phyloP scores from a whole-genome alignment of 2,797 vertebrate genomes.

The Limnodromus scolopaceus region DNA sequence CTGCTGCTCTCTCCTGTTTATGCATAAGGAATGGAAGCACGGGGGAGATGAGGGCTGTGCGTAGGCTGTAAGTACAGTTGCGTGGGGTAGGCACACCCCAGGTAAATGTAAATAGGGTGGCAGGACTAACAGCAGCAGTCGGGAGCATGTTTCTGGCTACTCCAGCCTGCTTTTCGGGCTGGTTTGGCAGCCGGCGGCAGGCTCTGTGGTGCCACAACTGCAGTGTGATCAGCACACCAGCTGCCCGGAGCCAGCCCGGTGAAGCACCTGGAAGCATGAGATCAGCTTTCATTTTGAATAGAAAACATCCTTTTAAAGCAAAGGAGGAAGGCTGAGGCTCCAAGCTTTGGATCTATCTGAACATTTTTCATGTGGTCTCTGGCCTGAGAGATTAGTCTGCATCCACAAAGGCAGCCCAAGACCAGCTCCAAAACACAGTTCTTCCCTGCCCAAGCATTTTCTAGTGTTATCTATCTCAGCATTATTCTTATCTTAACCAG shows the following conservation, averaged over 20 bases:
- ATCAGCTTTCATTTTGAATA: not conserved
- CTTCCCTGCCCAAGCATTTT: not conserved
- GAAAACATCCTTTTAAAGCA: not conserved
- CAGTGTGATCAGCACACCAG: fast-evolving
- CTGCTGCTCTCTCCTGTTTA: not conserved
- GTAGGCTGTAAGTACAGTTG: not conserved
- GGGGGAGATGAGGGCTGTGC: not conserved
- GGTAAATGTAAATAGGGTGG: not conserved
- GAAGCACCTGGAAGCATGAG: not conserved
- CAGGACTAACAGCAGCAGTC: not conserved
- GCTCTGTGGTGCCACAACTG: not conserved
- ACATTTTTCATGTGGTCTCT: not conserved
- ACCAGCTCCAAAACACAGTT: not conserved
- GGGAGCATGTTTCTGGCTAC: not conserved
- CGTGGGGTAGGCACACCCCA: not conserved
- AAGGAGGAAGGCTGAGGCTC: not conserved
- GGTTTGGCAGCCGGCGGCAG: not conserved
- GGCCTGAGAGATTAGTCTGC: not conserved
- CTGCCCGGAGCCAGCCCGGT: not conserved
- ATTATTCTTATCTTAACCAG: not conserved
- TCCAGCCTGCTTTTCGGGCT: not conserved
- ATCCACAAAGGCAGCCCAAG: not conserved
- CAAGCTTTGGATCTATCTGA: not conserved
- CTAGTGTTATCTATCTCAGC: not conserved
- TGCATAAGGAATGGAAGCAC: fast-evolving